Conservation (phyloP, 2,888 invertebrate genomes). For the Acleris literana region DNA sequence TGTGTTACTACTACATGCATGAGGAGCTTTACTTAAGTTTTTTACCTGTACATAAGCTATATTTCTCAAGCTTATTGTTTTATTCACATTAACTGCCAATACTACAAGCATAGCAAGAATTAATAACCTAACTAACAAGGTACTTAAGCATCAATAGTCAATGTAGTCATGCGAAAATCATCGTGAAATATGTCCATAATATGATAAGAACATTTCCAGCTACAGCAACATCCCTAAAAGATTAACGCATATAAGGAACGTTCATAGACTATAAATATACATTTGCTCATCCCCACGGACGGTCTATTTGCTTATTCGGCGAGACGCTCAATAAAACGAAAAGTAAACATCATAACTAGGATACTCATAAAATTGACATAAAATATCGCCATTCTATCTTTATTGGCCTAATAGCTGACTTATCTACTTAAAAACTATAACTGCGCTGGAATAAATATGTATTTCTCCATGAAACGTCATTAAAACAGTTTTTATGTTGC, state of each 20-base stretch:
- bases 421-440: conserved; percentile 48
- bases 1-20: too few species aligned
- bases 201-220: conserved; percentile 16
- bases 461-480: conserved; percentile 15
- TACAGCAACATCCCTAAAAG: conserved; percentile 21
- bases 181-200: conserved; percentile 2
- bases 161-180: conserved; percentile 1
- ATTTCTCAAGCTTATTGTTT: too few species aligned
- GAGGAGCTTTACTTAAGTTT: too few species aligned
- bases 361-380: conserved; percentile 58
- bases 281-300: conserved; percentile 18
- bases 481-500: conserved; percentile 12
- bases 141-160: background rate
- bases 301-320: conserved; percentile 36
- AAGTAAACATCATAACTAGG: conserved; percentile 61
- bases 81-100: too few species aligned
- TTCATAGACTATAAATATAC: conserved; percentile 24
- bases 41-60: too few species aligned
- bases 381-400: conserved; percentile 59
- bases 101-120: too few species aligned
- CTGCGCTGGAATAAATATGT: conserved; percentile 11
- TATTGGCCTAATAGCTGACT: conserved; percentile 54
- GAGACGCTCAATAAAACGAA: conserved; percentile 52
- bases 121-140: too few species aligned
- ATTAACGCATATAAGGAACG: conserved; percentile 31